Conservation (phyloP, 2,888 invertebrate species). For the Pseudoips prasinana region DNA sequence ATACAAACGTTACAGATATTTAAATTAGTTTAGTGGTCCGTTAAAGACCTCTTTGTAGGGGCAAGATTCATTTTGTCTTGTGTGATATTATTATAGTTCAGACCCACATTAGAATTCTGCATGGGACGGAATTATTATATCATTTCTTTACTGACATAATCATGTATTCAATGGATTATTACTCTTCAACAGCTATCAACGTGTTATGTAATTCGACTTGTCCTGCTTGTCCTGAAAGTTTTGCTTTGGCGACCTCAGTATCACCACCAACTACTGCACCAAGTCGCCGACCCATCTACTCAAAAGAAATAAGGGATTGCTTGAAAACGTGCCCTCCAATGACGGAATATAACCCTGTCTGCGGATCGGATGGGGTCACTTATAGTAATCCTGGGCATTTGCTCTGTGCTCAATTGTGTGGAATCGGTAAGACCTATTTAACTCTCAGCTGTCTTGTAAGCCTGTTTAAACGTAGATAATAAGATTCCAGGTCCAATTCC, state of each 20-base stretch:
- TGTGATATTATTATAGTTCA: too few species aligned
- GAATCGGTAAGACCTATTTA: constrained; percentile 48
- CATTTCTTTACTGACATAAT: too few species aligned
- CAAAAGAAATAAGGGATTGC: constrained; percentile 15
- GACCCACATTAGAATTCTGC: too few species aligned
- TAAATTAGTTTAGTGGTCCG: too few species aligned
- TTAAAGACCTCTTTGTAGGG: too few species aligned
- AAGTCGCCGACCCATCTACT: background rate
- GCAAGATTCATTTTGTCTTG: too few species aligned
- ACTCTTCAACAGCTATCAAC: constrained; percentile 23
- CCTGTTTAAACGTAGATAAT: too few species aligned
- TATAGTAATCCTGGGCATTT: constrained; percentile 61
- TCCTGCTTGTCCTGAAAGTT: constrained; percentile 7
- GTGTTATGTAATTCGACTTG: constrained; percentile 23
- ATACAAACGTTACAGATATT: too few species aligned
- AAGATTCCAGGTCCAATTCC: too few species aligned
- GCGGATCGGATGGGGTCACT: constrained; percentile 59
- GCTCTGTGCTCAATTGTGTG: constrained; percentile 60
- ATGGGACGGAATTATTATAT: too few species aligned
- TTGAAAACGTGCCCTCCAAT: constrained; percentile 46
- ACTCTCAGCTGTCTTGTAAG: too few species aligned
- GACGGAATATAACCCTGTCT: constrained; percentile 65
- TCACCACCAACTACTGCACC: background rate
- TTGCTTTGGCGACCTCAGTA: background rate
- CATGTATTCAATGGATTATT: too few species aligned